phyloP scores from a whole-genome alignment of 2,888 invertebrate genomes.

The Oxycera nigricornis region DNA sequence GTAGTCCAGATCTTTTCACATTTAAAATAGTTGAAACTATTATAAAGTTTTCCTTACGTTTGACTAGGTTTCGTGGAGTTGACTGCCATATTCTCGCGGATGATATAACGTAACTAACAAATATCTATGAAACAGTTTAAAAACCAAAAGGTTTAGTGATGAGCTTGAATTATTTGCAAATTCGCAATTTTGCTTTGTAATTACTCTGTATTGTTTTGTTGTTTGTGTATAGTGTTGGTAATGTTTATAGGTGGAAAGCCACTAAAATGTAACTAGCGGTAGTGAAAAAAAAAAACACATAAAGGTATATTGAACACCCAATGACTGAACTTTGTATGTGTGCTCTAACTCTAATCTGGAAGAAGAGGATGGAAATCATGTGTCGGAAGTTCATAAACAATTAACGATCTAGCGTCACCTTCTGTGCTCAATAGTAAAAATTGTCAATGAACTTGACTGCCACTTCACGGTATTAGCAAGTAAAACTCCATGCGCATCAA shows the following conservation, averaged over 20 bases:
- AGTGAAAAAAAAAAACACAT: not conserved
- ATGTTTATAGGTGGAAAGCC: not conserved
- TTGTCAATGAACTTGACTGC: constrained; percentile 1
- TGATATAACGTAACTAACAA: constrained; percentile 2
- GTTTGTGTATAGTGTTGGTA: not conserved
- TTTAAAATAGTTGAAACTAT: not conserved
- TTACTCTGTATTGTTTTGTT: not conserved
- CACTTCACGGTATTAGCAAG: not conserved
- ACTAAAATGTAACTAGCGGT: not conserved
- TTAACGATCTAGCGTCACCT: not conserved
- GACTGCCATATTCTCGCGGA: not conserved
- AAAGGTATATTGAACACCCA: no score
- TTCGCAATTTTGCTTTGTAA: not conserved
- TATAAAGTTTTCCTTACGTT: not conserved
- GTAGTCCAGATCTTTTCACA: not conserved
- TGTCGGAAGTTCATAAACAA: not conserved
- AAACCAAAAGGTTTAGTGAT: no score
- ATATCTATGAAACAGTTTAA: not conserved
- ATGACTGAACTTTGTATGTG: no score
- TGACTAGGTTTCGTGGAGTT: not conserved
- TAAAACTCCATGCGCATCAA: no score
- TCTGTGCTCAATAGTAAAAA: not conserved
- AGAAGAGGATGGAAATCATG: not conserved
- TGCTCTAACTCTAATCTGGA: no score
- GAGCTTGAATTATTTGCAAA: not conserved